Evolutionary conservation across 1,140 invertebrate species (phyloP).

Genomic region (Philaenus spumarius): DNA sequence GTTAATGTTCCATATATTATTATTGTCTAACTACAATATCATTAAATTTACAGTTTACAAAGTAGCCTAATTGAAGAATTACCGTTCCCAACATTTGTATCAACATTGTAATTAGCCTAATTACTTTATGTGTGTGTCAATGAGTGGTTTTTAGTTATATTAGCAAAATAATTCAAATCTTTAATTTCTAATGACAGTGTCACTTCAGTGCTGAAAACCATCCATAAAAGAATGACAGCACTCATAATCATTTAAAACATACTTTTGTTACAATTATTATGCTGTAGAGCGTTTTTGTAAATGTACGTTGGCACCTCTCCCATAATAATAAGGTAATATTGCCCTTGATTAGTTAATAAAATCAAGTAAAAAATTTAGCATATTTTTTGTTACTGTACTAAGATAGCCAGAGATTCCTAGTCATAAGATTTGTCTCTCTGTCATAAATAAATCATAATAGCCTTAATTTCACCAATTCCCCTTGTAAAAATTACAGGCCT

Average conservation of each 20-base stretch:
- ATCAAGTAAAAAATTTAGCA: background rate
- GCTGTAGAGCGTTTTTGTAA: background rate
- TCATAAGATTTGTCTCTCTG: background rate
- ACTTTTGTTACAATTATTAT: background rate
- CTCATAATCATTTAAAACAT: background rate
- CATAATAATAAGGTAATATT: background rate
- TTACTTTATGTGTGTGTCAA: no score
- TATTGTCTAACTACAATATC: no score
- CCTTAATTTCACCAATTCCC: no score
- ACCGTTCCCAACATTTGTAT: no score
- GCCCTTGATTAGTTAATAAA: background rate
- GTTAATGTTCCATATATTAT: no score
- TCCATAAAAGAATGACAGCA: background rate
- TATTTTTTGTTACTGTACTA: background rate
- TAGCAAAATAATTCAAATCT: background rate
- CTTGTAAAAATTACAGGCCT: slow-evolving; percentile 5
- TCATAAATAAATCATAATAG: no score
- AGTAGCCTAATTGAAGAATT: no score
- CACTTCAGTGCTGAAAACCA: background rate
- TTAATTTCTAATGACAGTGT: background rate
- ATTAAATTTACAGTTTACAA: no score
- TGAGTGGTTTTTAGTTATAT: no score
- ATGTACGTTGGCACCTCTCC: background rate
- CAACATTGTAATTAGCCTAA: no score
- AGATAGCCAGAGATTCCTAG: background rate